These are phyloP conservation scores for Cataglyphis hispanica DNA, from an alignment of 1,140 invertebrate genomes.

Conservation along the genomic window DNA sequence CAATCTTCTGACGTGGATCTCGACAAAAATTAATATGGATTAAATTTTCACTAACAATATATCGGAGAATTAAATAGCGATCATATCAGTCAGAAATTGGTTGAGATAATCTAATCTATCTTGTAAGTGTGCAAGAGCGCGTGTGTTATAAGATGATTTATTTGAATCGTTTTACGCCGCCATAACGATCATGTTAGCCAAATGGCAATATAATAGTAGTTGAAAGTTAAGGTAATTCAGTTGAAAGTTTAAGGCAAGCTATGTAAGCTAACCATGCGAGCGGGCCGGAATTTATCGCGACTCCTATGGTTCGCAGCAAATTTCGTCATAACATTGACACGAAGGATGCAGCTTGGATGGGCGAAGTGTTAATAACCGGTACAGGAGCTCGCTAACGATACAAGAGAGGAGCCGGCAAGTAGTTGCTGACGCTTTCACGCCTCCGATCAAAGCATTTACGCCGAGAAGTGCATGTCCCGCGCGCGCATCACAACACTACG, in stretches of 20 bases:
- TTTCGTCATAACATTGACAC: conserved; percentile 56
- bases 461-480: conserved; percentile 33
- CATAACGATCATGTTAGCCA: neutral
- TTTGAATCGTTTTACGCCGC: neutral
- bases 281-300: conserved; percentile 32
- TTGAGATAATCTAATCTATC: neutral
- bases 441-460: conserved; percentile 72
- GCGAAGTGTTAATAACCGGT: conserved; percentile 64
- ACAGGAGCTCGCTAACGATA: conserved; percentile 65
- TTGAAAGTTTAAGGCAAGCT: conserved; percentile 3
- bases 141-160: neutral
- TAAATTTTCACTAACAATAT: neutral
- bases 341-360: conserved; percentile 37
- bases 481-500: conserved; percentile 18
- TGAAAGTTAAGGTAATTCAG: conserved; percentile 4
- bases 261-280: conserved; percentile 13
- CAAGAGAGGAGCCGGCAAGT: conserved; percentile 63
- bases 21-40: neutral
- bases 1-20: neutral
- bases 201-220: conserved; percentile 4
- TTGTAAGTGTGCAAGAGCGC: neutral
- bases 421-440: conserved; percentile 72
- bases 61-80: neutral
- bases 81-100: neutral
- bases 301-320: conserved; percentile 36